Evolutionary conservation across 2,113 vertebrate species (phyloP).

Genomic region (Osmerus eperlanus): DNA sequence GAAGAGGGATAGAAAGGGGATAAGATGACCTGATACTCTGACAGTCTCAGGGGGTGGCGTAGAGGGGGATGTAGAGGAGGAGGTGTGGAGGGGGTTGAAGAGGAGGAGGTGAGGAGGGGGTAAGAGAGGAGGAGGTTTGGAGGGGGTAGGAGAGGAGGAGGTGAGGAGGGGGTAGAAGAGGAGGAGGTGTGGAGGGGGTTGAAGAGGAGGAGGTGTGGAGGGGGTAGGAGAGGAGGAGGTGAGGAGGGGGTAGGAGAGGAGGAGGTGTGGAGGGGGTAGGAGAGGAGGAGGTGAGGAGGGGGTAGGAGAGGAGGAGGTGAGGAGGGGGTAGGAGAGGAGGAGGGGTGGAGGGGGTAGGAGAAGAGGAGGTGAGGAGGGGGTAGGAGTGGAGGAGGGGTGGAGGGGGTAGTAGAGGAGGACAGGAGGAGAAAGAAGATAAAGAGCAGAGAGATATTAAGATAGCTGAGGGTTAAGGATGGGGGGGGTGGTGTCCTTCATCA

Average conservation of each 20-base stretch:
- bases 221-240: no score
- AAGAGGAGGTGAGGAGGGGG: no score
- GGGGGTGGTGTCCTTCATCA: constrained; percentile 75
- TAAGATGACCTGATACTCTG: neutral
- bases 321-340: neutral
- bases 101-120: constrained; percentile 7
- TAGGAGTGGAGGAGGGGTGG: no score
- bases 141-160: no score
- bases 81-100: neutral
- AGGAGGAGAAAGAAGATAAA: constrained; percentile 2
- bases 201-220: neutral
- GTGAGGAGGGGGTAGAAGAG: no score
- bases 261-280: no score
- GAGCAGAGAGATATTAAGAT: constrained; percentile 16
- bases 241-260: no score
- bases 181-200: no score
- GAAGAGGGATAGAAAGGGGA: no score
- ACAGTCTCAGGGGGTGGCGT: neutral
- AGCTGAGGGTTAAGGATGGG: constrained; percentile 16
- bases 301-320: neutral
- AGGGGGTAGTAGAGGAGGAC: neutral
- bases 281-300: neutral
- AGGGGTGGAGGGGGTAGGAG: no score
- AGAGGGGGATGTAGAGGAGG: neutral
- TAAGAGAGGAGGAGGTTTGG: no score